Evolutionary conservation across 1,140 invertebrate species (phyloP).

Genomic region (Drosophila bifasciata): DNA sequence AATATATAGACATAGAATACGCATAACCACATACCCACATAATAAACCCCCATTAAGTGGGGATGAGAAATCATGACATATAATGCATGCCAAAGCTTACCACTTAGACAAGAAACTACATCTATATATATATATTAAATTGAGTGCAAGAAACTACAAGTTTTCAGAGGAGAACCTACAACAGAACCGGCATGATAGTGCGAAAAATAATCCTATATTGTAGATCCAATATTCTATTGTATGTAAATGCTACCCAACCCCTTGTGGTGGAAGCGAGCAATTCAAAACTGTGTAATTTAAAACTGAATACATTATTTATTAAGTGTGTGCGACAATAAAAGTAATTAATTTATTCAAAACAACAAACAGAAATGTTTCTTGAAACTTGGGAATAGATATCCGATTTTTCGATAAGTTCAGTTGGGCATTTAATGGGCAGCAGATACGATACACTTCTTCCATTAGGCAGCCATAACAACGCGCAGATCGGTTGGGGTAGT

Average conservation of each 20-base stretch:
- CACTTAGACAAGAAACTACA: conserved; percentile 71
- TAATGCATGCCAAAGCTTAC: conserved; percentile 84
- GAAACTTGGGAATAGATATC: too few relatives aligned
- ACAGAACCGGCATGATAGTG: neutral
- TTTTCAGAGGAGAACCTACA: conserved; percentile 37
- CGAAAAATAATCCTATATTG: conserved; percentile 52
- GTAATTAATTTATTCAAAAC: conserved; percentile 81
- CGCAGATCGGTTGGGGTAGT: too few relatives aligned
- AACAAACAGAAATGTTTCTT: neutral
- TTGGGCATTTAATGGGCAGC: too few relatives aligned
- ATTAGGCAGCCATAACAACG: too few relatives aligned
- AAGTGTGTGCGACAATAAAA: conserved; percentile 84
- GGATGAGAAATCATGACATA: conserved; percentile 81
- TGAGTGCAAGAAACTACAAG: conserved; percentile 75
- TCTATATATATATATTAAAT: conserved; percentile 8
- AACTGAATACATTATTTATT: conserved; percentile 61
- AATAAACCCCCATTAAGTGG: conserved; percentile 29
- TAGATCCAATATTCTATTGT: conserved; percentile 62
- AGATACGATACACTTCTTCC: too few relatives aligned
- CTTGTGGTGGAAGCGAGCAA: conserved; percentile 11
- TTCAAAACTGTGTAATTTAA: conserved; percentile 69
- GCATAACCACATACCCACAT: conserved; percentile 8
- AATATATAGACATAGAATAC: conserved; percentile 15
- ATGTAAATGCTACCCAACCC: conserved; percentile 32
- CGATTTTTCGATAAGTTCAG: too few relatives aligned